A percentile compares a stretch with the other conserved stretches of the same genome.
phyloP scores from a whole-genome alignment of 2,113 vertebrate genomes.

The Chloropsis hardwickii region DNA sequence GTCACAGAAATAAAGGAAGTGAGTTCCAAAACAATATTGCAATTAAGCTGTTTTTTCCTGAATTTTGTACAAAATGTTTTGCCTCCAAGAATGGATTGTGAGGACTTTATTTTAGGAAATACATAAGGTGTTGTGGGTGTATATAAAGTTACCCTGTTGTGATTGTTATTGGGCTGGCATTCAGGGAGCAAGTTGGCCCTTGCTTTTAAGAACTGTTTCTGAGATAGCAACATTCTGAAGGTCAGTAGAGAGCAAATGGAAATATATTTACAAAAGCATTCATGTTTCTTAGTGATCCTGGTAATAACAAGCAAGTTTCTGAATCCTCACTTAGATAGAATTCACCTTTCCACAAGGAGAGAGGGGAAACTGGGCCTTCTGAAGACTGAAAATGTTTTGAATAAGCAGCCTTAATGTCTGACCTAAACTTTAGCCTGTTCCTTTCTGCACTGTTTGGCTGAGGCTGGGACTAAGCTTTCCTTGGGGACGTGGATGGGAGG shows the following conservation, averaged over 20 bases:
- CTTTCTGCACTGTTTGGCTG: not conserved
- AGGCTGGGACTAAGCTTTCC: not conserved
- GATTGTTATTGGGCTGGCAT: not conserved
- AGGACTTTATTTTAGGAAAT: not conserved
- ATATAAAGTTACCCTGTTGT: not conserved
- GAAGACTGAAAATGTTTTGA: not conserved
- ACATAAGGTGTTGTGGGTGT: not conserved
- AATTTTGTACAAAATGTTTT: not conserved
- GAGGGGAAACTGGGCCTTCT: not conserved
- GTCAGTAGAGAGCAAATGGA: not conserved
- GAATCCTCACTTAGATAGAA: not conserved
- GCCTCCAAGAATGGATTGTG: not conserved
- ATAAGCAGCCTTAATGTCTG: not conserved
- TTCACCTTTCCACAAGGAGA: not conserved
- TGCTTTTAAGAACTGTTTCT: not conserved
- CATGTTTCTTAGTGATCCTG: not conserved
- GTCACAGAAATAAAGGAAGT: not conserved
- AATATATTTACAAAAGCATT: not conserved
- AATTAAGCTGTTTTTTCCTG: constrained; percentile 3
- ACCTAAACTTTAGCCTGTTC: constrained; percentile 4
- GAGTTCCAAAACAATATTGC: not conserved
- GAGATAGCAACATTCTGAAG: not conserved
- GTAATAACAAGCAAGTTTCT: not conserved
- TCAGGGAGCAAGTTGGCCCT: not conserved
- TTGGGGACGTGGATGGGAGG: not conserved